A percentile compares a stretch with the other conserved stretches of the same genome.
Conservation (phyloP, 2,888 invertebrate species). For the Gasteruption jaculator region DNA sequence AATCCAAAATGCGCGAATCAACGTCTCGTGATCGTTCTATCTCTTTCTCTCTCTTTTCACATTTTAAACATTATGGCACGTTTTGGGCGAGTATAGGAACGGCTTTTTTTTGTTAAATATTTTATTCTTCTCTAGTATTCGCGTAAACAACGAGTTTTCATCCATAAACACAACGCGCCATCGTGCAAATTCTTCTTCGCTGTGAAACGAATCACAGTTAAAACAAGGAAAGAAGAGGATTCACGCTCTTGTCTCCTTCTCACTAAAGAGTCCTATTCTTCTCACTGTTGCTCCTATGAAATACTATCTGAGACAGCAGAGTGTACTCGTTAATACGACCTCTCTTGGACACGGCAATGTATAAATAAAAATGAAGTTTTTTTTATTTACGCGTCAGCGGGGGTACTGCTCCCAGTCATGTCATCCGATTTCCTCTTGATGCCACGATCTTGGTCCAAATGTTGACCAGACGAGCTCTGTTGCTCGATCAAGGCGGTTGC, state of each 20-base stretch:
- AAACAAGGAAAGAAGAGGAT: too few relatives aligned
- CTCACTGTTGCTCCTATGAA: too few relatives aligned
- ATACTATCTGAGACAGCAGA: constrained; percentile 50
- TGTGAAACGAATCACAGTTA: too few relatives aligned
- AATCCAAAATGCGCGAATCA: too few relatives aligned
- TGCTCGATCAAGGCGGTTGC: constrained; percentile 31
- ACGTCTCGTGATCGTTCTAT: constrained; percentile 13
- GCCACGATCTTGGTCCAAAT: constrained; percentile 39
- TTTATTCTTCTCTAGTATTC: too few relatives aligned
- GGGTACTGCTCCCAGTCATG: constrained; percentile 40
- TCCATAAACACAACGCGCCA: too few relatives aligned
- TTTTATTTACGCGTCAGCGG: constrained; percentile 36
- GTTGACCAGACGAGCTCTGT: constrained; percentile 25
- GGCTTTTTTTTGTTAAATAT: too few relatives aligned
- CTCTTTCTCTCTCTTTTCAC: constrained; percentile 13
- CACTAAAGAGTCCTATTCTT: too few relatives aligned
- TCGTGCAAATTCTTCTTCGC: too few relatives aligned
- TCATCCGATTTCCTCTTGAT: constrained; percentile 48
- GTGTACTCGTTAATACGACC: constrained; percentile 44
- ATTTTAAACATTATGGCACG: constrained; percentile 48
- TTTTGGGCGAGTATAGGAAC: constrained; percentile 37
- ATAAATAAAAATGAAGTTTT: not conserved
- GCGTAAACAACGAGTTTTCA: too few relatives aligned
- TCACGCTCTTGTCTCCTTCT: too few relatives aligned
- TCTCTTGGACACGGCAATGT: constrained; percentile 45